Evolutionary conservation across 2,888 invertebrate genomes (phyloP).

Genomic region (Gymnoscelis rufifasciata): DNA sequence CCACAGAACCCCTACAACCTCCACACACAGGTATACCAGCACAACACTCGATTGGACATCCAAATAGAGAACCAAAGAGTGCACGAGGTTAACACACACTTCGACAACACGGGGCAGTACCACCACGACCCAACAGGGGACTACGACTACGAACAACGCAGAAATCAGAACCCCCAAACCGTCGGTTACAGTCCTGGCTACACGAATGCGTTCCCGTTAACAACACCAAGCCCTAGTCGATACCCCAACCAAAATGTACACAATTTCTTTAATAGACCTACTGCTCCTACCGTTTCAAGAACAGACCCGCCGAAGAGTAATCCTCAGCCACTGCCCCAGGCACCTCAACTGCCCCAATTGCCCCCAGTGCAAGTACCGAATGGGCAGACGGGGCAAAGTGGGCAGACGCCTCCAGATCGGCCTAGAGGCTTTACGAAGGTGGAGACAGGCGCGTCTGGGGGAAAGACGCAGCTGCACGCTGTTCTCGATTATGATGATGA

Average conservation of each 20-base stretch:
- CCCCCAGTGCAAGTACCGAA: conserved; percentile 26
- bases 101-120: conserved; percentile 66
- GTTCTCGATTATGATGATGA: conserved; percentile 84
- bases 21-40: conserved; percentile 65
- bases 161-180: conserved; percentile 45
- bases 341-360: not conserved
- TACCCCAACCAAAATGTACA: conserved; percentile 59
- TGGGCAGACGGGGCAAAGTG: conserved; percentile 38
- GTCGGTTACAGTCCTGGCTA: conserved; percentile 60
- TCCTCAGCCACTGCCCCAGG: not conserved
- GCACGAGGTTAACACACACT: conserved; percentile 58
- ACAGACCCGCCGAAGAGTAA: conserved; percentile 31
- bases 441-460: conserved; percentile 73
- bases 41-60: conserved; percentile 61
- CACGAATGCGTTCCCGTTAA: conserved; percentile 53
- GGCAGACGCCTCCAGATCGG: conserved; percentile 67
- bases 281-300: conserved; percentile 43
- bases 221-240: conserved; percentile 64
- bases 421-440: conserved; percentile 84
- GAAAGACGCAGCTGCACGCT: conserved; percentile 84
- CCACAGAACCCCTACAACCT: conserved; percentile 63
- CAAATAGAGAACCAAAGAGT: conserved; percentile 64
- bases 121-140: conserved; percentile 69
- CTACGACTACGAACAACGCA: conserved; percentile 69
- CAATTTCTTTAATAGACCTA: conserved; percentile 52